Conservation (phyloP, 2,888 invertebrate species). For the Drosophila melanosoma region DNA sequence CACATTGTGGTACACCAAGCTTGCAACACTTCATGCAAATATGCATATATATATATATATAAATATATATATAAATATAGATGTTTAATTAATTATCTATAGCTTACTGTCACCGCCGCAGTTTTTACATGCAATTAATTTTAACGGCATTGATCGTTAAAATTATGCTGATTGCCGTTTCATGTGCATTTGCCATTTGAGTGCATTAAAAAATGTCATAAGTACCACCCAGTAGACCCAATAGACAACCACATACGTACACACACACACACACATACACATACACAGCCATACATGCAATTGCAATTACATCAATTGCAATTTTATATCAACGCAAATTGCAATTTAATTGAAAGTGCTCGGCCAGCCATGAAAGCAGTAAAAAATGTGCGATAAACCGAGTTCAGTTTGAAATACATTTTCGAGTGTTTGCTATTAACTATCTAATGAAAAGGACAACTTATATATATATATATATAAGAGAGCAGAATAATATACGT, state of each 20-base stretch:
- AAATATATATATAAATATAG: conserved; percentile 1
- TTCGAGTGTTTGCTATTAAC: background rate
- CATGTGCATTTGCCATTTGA: conserved; percentile 53
- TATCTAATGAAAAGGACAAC: background rate
- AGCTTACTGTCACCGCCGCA: conserved; percentile 34
- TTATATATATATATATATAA: background rate
- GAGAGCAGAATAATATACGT: background rate
- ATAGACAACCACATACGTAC: conserved; percentile 5
- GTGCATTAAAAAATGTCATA: conserved; percentile 40
- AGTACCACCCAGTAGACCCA: conserved; percentile 18
- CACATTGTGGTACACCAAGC: conserved; percentile 34
- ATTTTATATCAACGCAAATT: conserved; percentile 70
- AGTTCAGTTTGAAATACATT: conserved; percentile 15
- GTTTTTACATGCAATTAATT: conserved; percentile 66
- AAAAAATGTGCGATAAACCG: conserved; percentile 29
- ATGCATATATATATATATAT: conserved; percentile 6
- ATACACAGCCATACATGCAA: background rate
- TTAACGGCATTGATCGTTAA: conserved; percentile 59
- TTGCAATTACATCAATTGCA: conserved; percentile 53
- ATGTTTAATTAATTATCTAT: conserved; percentile 37
- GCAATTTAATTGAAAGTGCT: conserved; percentile 73
- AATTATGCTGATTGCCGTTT: conserved; percentile 58
- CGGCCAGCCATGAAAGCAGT: conserved; percentile 31
- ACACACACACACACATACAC: conserved; percentile 10
- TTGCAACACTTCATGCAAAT: background rate